A percentile compares a stretch with the other conserved stretches of the same genome.
Evolutionary conservation across 2,113 vertebrate genomes (phyloP).

Genomic region (Electrona antarctica): DNA sequence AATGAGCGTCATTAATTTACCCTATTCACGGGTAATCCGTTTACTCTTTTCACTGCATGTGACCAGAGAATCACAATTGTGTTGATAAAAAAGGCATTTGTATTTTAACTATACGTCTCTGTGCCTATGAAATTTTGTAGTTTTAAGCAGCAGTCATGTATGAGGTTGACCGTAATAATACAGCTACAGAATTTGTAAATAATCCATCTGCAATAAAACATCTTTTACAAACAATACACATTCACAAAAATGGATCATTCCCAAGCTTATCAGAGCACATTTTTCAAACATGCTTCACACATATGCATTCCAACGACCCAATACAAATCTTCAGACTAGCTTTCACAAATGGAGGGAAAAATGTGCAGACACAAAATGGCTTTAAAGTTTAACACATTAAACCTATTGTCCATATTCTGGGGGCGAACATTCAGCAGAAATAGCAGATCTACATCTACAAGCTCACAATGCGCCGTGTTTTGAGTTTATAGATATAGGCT

Average conservation of each 20-base stretch:
- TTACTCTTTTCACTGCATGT: constrained; percentile 14
- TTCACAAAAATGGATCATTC: constrained; percentile 85
- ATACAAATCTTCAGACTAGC: constrained; percentile 85
- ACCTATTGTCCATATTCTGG: too few relatives aligned
- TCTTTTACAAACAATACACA: constrained; percentile 79
- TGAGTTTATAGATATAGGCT: too few relatives aligned
- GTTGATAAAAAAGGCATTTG: constrained; percentile 30
- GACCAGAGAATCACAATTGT: constrained; percentile 23
- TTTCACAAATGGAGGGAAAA: constrained; percentile 79
- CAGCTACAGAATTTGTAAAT: constrained; percentile 87
- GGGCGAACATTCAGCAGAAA: too few relatives aligned
- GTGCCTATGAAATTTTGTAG: constrained; percentile 65
- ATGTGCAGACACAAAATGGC: constrained; percentile 57
- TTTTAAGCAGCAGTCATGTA: constrained; percentile 81
- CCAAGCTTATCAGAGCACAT: constrained; percentile 92
- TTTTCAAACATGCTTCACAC: constrained; percentile 90
- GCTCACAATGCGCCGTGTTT: too few relatives aligned
- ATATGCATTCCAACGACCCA: constrained; percentile 88
- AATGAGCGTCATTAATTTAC: constrained; percentile 16
- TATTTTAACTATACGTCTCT: constrained; percentile 37
- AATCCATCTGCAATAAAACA: constrained; percentile 82
- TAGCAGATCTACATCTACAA: too few relatives aligned
- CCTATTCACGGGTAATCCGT: constrained; percentile 12
- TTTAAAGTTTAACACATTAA: constrained; percentile 17
- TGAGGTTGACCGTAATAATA: constrained; percentile 74